These are phyloP conservation scores for Lindbergichthys nudifrons DNA, from an alignment of 2,797 vertebrate genomes.

Conservation along the genomic window DNA sequence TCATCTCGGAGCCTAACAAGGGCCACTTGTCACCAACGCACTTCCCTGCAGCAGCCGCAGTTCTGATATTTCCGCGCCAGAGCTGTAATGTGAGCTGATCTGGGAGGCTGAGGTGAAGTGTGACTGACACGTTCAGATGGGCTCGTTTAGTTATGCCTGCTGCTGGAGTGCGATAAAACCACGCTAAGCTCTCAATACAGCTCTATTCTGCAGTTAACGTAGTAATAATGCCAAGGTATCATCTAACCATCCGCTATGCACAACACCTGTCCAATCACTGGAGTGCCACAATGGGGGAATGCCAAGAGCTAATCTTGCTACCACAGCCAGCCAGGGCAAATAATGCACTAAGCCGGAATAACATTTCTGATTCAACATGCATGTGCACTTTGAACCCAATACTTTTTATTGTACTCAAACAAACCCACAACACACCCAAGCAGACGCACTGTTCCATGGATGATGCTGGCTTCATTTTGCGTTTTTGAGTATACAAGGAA, in stretches of 20 bases:
- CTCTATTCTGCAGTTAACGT: slow-evolving; percentile 13
- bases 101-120: slow-evolving; percentile 25
- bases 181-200: slow-evolving; percentile 8
- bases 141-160: slow-evolving; percentile 39
- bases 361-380: slow-evolving; percentile 9
- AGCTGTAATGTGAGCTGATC: slow-evolving; percentile 33
- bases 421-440: slow-evolving; percentile 1
- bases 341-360: slow-evolving; percentile 1
- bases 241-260: slow-evolving; percentile 20
- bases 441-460: not conserved
- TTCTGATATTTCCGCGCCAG: not conserved
- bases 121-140: slow-evolving; percentile 39
- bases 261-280: slow-evolving; percentile 30
- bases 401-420: slow-evolving; percentile 8
- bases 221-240: slow-evolving; percentile 28
- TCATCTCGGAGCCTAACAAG: not conserved
- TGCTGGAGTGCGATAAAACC: slow-evolving; percentile 53
- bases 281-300: slow-evolving; percentile 28
- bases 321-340: slow-evolving; percentile 31
- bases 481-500: slow-evolving; percentile 8
- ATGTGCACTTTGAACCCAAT: slow-evolving; percentile 22
- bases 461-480: slow-evolving; percentile 1
- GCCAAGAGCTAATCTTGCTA: slow-evolving; percentile 38
- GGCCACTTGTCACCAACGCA: not conserved
- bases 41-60: not conserved